Conservation (phyloP, 2,888 invertebrate species). For the Meiosimyza platycephala region DNA sequence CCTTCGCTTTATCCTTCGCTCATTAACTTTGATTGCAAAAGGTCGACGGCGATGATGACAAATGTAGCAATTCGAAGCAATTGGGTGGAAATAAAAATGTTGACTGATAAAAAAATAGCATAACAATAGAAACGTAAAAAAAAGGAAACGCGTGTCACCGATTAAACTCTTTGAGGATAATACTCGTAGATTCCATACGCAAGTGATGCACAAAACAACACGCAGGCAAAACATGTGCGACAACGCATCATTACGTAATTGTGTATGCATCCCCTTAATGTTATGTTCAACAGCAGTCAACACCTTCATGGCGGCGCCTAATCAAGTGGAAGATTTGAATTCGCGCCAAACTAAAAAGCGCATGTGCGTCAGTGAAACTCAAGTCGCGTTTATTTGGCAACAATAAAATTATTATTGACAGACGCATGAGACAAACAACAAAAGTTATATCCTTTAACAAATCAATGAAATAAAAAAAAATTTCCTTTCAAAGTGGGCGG, state of each 20-base stretch:
- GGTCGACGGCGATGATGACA: constrained; percentile 38
- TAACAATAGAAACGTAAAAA: constrained; percentile 4
- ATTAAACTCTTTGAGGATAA: constrained; percentile 47
- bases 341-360: constrained; percentile 24
- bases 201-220: constrained; percentile 6
- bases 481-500: constrained; percentile 46
- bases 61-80: constrained; percentile 58
- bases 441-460: not conserved
- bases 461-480: constrained; percentile 36
- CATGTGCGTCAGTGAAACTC: constrained; percentile 19
- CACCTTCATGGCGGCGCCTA: constrained; percentile 51
- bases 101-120: constrained; percentile 24
- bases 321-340: constrained; percentile 61
- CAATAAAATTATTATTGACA: constrained; percentile 48
- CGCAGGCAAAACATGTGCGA: not conserved
- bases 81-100: constrained; percentile 54
- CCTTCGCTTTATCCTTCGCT: constrained; percentile 13
- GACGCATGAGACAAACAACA: constrained; percentile 47
- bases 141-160: constrained; percentile 44
- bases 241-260: constrained; percentile 51
- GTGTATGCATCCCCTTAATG: constrained; percentile 40
- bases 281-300: constrained; percentile 3
- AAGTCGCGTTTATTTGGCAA: constrained; percentile 29
- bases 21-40: constrained; percentile 36
- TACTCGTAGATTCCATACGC: not conserved